Evolutionary conservation across 2,113 vertebrate species (phyloP).

Genomic region (Brachionichthys hirsutus): DNA sequence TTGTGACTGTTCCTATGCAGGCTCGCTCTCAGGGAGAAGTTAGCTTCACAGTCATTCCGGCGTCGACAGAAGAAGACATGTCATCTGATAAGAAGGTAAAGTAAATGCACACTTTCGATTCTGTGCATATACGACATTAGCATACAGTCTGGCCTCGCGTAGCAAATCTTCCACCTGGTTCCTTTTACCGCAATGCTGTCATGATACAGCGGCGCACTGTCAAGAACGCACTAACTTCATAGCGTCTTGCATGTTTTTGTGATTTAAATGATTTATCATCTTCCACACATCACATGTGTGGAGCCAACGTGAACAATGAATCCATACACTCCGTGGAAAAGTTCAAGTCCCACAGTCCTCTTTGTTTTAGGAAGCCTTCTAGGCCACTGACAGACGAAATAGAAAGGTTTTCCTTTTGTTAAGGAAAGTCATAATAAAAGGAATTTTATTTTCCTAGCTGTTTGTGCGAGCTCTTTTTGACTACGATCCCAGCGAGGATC

Average conservation of each 20-base stretch:
- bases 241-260: background rate
- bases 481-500: slow-evolving; percentile 88
- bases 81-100: slow-evolving; percentile 86
- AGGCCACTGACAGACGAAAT: too few species aligned
- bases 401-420: too few species aligned
- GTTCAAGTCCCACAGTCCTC: background rate
- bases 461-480: slow-evolving; percentile 91
- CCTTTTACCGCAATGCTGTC: too few species aligned
- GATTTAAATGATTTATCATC: slow-evolving; percentile 18
- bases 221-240: too few species aligned
- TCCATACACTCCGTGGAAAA: slow-evolving; percentile 32
- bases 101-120: background rate
- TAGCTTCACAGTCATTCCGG: slow-evolving; percentile 92
- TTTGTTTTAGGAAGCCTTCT: slow-evolving; percentile 10
- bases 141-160: too few species aligned
- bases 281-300: slow-evolving; percentile 3
- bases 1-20: slow-evolving; percentile 62
- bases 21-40: slow-evolving; percentile 86
- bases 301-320: slow-evolving; percentile 12
- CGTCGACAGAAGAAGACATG: slow-evolving; percentile 81
- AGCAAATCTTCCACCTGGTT: too few species aligned
- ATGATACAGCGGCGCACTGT: too few species aligned
- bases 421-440: too few species aligned
- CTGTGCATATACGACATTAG: too few species aligned
- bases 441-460: slow-evolving; percentile 77